Base-by-base conservation (phyloP, 2,888 invertebrate species). In the Psylliodes chrysocephalus region DNA sequence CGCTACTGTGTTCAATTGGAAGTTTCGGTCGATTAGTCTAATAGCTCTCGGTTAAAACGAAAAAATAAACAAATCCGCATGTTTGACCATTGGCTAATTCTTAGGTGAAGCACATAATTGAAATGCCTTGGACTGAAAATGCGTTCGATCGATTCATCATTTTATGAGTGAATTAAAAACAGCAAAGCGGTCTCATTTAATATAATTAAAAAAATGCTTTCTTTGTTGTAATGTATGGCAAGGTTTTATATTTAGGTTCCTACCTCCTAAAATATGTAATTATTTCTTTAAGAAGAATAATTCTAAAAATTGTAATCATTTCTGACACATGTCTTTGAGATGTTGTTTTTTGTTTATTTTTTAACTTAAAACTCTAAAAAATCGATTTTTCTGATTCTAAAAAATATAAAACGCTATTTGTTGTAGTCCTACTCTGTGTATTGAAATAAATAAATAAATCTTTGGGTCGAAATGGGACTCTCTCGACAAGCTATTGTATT, bases 61-160 rank as follows among this genome's bases (percentile, higher is more conserved):
- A 57, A 47, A 47, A 56, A 47, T 47, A 56, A 56, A 56, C 35
- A 56, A 56, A 56, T 56, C 47, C 33, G 56, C 46, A 35, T 56
- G 46, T 56, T 56, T 47, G 46, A 56, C 47, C 56, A 56, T 47
- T 56, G 56, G 35, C 56, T 56, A 56, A 56, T 47, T 35, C 40
- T 47, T 40, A 56, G 46, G 47, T 56, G 56, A 56, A 47, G 56
- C 56, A 56, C 56, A 47, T 47, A 56, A 56, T 56, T 56, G 40
- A 25, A 54, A 54, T 54, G 40, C 54, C 40, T 54, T 40, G 40
- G 40, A 54, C 19, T 40, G 18, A 53, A 42, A 54, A 54, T 40
- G 33, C n/a, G 33, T 2, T 25, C 22, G 14, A 40, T 40, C 25
- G 38, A 53, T 38, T 53, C 38, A 38, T 40, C 25, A 54, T 22